A percentile compares a stretch with the other conserved stretches of the same genome.
Evolutionary conservation across 1,140 invertebrate species (phyloP).

Genomic region (Rhopalosiphum maidis): DNA sequence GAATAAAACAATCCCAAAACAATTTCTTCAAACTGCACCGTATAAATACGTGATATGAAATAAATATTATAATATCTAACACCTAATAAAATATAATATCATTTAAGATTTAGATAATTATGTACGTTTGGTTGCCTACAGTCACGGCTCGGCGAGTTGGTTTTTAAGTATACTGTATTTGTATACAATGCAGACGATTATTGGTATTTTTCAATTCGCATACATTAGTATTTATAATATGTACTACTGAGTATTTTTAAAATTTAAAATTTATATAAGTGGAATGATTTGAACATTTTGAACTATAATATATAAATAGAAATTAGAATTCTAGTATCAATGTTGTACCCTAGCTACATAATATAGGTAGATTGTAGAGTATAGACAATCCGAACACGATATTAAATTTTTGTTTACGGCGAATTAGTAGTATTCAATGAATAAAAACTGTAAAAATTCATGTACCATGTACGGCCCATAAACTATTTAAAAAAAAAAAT

Average conservation of each 20-base stretch:
- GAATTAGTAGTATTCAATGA: not conserved
- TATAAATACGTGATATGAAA: not conserved
- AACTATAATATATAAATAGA: not conserved
- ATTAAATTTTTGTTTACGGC: not conserved
- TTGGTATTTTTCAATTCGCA: not conserved
- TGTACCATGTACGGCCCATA: not conserved
- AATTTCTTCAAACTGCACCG: not conserved
- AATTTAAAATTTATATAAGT: not conserved
- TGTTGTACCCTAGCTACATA: not conserved
- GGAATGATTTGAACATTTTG: not conserved
- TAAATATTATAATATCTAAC: not conserved
- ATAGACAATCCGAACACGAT: not conserved
- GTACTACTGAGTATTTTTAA: not conserved
- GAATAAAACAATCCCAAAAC: not conserved
- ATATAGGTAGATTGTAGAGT: not conserved
- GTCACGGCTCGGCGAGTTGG: not conserved
- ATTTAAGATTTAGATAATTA: not conserved
- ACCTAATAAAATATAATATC: not conserved
- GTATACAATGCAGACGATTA: not conserved
- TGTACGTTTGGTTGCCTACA: slow-evolving; percentile 28
- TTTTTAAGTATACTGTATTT: not conserved
- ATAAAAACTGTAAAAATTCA: not conserved
- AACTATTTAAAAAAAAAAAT: not conserved
- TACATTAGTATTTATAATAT: not conserved
- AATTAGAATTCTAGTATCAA: not conserved